These are phyloP conservation scores for Columba janthina DNA, from an alignment of 2,113 vertebrate species.

Conservation along the genomic window DNA sequence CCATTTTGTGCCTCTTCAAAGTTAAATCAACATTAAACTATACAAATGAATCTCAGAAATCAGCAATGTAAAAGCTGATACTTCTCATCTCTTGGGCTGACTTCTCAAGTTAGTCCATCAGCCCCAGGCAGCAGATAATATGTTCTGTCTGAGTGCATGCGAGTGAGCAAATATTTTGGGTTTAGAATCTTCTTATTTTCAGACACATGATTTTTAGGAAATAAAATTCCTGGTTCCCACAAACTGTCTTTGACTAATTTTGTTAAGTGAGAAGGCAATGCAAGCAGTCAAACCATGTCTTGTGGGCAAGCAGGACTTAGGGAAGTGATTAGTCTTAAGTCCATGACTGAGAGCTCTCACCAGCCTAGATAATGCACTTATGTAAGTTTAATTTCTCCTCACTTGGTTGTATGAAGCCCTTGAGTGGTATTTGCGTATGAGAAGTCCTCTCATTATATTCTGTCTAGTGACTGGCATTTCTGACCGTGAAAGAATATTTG, in stretches of 20 bases:
- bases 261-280: background rate
- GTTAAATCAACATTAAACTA: background rate
- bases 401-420: background rate
- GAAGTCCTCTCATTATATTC: constrained; percentile 15
- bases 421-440: background rate
- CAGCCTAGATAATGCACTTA: background rate
- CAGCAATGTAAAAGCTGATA: background rate
- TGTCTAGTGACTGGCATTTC: background rate
- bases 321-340: background rate
- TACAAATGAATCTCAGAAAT: background rate
- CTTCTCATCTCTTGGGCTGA: background rate
- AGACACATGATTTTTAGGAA: background rate
- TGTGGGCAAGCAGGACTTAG: background rate
- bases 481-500: constrained; percentile 27
- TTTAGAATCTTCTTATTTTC: background rate
- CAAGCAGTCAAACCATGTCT: background rate
- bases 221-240: background rate
- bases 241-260: background rate
- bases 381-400: constrained; percentile 8
- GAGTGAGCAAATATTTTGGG: background rate
- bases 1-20: background rate
- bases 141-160: background rate
- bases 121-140: background rate
- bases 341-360: background rate
- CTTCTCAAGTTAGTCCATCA: background rate